These are phyloP conservation scores for Diglossa brunneiventris DNA, from an alignment of 2,113 vertebrate species.

Conservation along the genomic window DNA sequence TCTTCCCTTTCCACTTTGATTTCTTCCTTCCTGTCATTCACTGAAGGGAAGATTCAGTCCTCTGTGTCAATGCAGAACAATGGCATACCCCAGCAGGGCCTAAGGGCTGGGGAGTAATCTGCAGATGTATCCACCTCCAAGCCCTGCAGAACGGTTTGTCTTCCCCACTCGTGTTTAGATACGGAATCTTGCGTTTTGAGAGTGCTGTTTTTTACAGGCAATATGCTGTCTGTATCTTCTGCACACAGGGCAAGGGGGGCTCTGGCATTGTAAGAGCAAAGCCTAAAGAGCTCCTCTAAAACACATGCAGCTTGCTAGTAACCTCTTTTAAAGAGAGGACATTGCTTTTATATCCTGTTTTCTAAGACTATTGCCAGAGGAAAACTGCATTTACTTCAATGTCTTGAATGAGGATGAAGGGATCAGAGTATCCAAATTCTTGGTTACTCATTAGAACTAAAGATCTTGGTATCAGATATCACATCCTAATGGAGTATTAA, in stretches of 20 bases:
- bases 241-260: background rate
- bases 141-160: background rate
- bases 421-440: background rate
- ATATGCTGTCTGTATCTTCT: background rate
- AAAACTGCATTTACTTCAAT: background rate
- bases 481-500: background rate
- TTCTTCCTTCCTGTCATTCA: background rate
- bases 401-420: background rate
- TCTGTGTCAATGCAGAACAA: background rate
- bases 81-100: background rate
- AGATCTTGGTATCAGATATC: background rate
- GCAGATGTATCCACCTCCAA: background rate
- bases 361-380: background rate
- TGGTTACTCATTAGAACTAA: background rate
- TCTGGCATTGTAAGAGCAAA: background rate
- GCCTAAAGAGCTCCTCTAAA: background rate
- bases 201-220: background rate
- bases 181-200: background rate
- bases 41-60: background rate
- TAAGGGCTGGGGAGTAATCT: background rate
- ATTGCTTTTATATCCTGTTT: background rate
- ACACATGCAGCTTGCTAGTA: background rate
- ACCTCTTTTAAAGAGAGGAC: background rate
- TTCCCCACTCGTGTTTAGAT: background rate
- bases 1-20: background rate